A percentile compares a stretch with the other conserved stretches of the same genome.
Conservation (phyloP, 2,113 vertebrate genomes). For the Cercopithecus mona region DNA sequence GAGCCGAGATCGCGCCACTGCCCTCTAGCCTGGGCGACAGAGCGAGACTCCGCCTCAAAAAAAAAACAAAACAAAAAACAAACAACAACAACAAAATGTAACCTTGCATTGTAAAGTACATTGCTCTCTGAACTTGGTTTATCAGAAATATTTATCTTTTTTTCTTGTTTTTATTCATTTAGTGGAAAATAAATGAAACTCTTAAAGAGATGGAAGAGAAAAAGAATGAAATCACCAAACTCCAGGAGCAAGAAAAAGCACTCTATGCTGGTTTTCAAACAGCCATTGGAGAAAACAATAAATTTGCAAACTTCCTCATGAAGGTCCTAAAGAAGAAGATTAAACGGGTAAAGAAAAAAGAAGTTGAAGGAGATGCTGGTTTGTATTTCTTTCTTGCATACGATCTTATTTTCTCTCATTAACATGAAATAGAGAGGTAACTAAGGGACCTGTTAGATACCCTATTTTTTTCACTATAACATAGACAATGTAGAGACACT, state of each 20-base stretch:
- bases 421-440: neutral
- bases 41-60: too few relatives aligned
- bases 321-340: conserved; percentile 91
- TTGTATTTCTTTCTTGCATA: conserved; percentile 33
- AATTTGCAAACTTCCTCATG: conserved; percentile 90
- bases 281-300: conserved; percentile 91
- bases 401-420: neutral
- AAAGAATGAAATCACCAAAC: conserved; percentile 84
- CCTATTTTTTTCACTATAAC: neutral
- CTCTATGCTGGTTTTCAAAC: conserved; percentile 86
- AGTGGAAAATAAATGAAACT: conserved; percentile 88
- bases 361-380: conserved; percentile 82
- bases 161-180: conserved; percentile 17
- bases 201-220: conserved; percentile 87
- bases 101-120: neutral
- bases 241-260: conserved; percentile 88
- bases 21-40: too few relatives aligned
- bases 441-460: neutral
- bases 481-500: neutral
- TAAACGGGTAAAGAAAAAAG: conserved; percentile 85
- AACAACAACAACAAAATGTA: neutral
- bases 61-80: too few relatives aligned
- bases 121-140: neutral
- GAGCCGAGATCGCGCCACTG: too few relatives aligned
- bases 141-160: conserved; percentile 10